These are phyloP conservation scores for Cariama cristata DNA, from an alignment of 2,113 vertebrate species.

Conservation along the genomic window DNA sequence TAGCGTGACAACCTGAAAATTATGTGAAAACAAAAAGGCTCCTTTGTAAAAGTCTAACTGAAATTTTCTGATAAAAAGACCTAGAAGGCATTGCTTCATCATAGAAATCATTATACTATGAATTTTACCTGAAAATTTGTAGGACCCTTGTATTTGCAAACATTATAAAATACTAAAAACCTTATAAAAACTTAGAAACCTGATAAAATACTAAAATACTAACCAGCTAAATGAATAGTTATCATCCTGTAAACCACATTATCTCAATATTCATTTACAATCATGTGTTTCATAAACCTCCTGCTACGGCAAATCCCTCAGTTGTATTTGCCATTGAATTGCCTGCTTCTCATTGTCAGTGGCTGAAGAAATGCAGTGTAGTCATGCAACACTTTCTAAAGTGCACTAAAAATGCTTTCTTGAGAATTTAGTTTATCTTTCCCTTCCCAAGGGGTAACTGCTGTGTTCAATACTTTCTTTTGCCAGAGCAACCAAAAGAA, in stretches of 20 bases:
- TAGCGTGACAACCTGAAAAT: slow-evolving; percentile 63
- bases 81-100: slow-evolving; percentile 23
- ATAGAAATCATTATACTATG: slow-evolving; percentile 63
- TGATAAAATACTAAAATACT: slow-evolving; percentile 60
- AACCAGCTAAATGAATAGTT: slow-evolving; percentile 55
- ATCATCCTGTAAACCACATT: slow-evolving; percentile 29
- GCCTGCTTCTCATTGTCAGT: slow-evolving; percentile 68
- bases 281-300: slow-evolving; percentile 60
- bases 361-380: slow-evolving; percentile 55
- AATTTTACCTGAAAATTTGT: slow-evolving; percentile 70
- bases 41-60: slow-evolving; percentile 56
- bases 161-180: slow-evolving; percentile 9
- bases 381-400: slow-evolving; percentile 46
- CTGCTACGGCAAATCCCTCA: slow-evolving; percentile 57
- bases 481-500: slow-evolving; percentile 16
- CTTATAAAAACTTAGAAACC: slow-evolving; percentile 29
- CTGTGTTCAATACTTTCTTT: slow-evolving; percentile 49
- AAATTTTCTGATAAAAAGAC: slow-evolving; percentile 58
- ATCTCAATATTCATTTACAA: slow-evolving; percentile 59
- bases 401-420: slow-evolving; percentile 43
- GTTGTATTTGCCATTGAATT: slow-evolving; percentile 63
- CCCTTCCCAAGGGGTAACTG: slow-evolving; percentile 35
- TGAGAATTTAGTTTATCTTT: slow-evolving; percentile 61
- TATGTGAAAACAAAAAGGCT: slow-evolving; percentile 49
- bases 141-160: slow-evolving; percentile 7